Evolutionary conservation across 2,888 invertebrate genomes (phyloP).

Genomic region (Synanthedon myopaeformis): DNA sequence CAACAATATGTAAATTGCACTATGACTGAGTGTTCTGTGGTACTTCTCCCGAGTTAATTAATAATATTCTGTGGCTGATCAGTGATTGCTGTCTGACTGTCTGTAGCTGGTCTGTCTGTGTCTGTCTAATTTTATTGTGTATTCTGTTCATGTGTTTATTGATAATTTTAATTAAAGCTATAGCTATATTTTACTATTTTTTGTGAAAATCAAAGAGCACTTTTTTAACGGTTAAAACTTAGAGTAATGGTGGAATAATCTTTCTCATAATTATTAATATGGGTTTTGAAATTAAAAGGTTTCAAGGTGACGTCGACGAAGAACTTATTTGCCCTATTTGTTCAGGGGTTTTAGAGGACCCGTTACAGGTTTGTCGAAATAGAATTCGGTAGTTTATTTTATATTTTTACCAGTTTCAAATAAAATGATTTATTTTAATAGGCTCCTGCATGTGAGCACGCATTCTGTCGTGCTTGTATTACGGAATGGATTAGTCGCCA

Average conservation of each 20-base stretch:
- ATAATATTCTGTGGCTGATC: no score
- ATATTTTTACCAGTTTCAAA: neutral
- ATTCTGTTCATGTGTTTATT: no score
- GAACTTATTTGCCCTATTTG: constrained; percentile 97
- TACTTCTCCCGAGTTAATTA: no score
- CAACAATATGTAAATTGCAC: no score
- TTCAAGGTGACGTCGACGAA: constrained; percentile 96
- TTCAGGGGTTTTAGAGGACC: constrained; percentile 94
- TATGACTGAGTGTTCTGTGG: no score
- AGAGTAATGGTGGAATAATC: neutral
- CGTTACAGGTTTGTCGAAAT: constrained; percentile 80
- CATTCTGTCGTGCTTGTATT: constrained; percentile 94
- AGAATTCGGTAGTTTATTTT: constrained; percentile 3
- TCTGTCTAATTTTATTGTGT: no score
- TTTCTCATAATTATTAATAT: constrained; percentile 55
- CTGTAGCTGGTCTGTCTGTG: no score
- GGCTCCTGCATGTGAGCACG: constrained; percentile 97
- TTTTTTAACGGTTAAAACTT: no score
- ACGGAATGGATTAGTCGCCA: constrained; percentile 95
- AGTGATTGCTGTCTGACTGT: no score
- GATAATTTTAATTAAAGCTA: no score
- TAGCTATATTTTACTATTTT: no score
- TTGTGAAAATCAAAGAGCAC: no score
- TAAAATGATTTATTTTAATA: constrained; percentile 24
- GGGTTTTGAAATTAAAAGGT: constrained; percentile 95